phyloP scores from a whole-genome alignment of 2,113 vertebrate species.

The Eulemur macaco region DNA sequence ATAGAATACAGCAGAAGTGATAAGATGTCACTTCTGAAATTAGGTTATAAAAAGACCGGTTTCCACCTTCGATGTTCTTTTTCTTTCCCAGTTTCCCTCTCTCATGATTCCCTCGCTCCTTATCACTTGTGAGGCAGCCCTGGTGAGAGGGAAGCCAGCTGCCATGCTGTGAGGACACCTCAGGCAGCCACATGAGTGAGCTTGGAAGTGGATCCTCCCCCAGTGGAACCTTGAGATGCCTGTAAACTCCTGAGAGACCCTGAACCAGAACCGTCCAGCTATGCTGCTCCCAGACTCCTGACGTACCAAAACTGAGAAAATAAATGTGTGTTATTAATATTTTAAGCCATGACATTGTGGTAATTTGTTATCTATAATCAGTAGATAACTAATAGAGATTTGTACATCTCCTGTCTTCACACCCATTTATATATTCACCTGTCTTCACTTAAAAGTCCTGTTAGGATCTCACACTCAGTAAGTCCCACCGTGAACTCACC shows the following conservation, averaged over 20 bases:
- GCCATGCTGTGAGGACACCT: background rate
- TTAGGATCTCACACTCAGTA: background rate
- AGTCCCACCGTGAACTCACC: background rate
- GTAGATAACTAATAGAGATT: background rate
- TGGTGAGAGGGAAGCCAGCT: background rate
- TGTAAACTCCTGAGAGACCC: background rate
- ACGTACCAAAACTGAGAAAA: background rate
- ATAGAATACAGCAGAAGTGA: background rate
- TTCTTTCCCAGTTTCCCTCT: background rate
- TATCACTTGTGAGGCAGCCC: background rate
- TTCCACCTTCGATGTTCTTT: background rate
- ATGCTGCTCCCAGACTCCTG: background rate
- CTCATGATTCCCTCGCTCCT: background rate
- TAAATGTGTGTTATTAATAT: background rate
- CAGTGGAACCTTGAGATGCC: background rate
- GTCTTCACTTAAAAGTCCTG: background rate
- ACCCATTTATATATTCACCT: background rate
- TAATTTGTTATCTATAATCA: background rate
- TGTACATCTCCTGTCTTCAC: background rate
- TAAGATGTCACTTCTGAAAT: background rate
- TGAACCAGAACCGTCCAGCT: background rate
- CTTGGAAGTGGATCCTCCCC: background rate
- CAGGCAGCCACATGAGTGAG: background rate
- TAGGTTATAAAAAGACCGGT: conserved; percentile 19
- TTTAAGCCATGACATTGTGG: background rate